A percentile compares a stretch with the other conserved stretches of the same genome.
These are phyloP conservation scores for Myotis vivesi DNA, from an alignment of 2,797 vertebrate species.

Conservation along the genomic window DNA sequence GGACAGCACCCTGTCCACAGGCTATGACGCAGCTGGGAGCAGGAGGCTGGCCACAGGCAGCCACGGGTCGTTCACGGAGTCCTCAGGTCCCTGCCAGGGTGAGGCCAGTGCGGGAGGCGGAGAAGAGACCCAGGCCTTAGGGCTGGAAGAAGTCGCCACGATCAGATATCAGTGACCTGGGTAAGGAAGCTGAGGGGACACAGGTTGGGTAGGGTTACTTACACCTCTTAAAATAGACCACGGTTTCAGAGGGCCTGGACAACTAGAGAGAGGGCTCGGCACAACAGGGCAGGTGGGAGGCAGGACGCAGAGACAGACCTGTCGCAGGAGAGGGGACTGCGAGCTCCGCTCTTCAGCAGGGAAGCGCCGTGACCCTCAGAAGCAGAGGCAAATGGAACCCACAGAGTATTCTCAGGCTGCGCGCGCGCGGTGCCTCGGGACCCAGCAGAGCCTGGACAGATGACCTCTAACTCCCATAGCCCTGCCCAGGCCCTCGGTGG, in stretches of 20 bases:
- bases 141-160: slow-evolving; percentile 18
- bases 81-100: background rate
- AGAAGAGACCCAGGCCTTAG: background rate
- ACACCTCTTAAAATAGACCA: slow-evolving; percentile 74
- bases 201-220: slow-evolving; percentile 62
- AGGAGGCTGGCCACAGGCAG: background rate
- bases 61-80: background rate
- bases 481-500: background rate
- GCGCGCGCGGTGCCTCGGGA: background rate
- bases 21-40: background rate
- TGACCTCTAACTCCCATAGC: background rate
- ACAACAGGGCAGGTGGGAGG: background rate
- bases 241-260: slow-evolving; percentile 19
- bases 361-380: background rate
- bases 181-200: slow-evolving; percentile 57
- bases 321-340: background rate
- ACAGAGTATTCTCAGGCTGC: background rate
- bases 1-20: background rate
- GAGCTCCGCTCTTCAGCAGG: background rate
- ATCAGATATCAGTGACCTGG: slow-evolving; percentile 67
- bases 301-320: background rate
- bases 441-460: background rate
- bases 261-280: background rate
- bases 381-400: background rate
- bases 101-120: background rate